These are phyloP conservation scores for Acanthis flammea DNA, from an alignment of 2,797 vertebrate genomes.

Conservation along the genomic window DNA sequence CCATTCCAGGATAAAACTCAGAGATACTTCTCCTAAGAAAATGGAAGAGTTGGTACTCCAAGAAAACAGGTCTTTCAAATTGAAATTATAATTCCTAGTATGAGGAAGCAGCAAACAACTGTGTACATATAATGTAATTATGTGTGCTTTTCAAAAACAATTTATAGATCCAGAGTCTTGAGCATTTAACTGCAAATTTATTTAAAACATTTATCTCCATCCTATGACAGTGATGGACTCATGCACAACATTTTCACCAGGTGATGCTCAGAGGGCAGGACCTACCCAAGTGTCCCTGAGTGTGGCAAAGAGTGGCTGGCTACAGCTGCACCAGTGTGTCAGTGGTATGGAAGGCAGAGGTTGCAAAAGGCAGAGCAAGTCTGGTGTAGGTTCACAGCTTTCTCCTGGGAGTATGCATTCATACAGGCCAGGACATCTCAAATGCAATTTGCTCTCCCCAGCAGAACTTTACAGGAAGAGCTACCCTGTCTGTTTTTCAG, in stretches of 20 bases:
- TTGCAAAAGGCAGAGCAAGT: neutral
- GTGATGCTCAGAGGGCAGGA: neutral
- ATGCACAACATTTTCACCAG: neutral
- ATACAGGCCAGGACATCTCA: neutral
- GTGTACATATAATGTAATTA: neutral
- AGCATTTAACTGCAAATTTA: neutral
- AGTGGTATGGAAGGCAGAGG: neutral
- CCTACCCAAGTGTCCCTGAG: neutral
- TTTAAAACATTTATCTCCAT: neutral
- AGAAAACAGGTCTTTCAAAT: neutral
- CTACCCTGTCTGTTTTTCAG: neutral
- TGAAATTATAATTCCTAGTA: neutral
- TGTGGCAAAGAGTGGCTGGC: neutral
- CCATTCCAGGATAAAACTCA: neutral
- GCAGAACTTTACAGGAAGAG: neutral
- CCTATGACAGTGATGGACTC: accelerated
- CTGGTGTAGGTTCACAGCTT: neutral
- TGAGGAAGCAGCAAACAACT: neutral
- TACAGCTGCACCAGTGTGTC: neutral
- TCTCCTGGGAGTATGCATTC: neutral
- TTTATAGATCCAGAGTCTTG: neutral
- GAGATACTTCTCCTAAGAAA: neutral
- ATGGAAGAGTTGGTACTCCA: neutral
- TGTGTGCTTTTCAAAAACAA: neutral
- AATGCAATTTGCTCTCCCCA: neutral